Conservation (phyloP, 2,888 invertebrate species). For the Odontomyia ornata region DNA sequence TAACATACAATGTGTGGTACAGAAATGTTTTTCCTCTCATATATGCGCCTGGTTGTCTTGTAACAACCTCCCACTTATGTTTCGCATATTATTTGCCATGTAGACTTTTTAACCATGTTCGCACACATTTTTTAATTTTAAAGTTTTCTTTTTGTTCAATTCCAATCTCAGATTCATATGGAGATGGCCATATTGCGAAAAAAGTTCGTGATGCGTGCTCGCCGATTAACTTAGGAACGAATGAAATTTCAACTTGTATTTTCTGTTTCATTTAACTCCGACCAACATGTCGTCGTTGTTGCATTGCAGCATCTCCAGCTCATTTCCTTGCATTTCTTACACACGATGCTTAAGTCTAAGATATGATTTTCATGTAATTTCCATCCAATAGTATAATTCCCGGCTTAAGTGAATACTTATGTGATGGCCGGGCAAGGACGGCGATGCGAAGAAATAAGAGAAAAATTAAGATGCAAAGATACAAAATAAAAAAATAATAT, state of each 20-base stretch:
- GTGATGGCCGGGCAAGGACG: neutral
- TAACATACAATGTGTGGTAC: neutral
- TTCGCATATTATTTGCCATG: slow-evolving; percentile 15
- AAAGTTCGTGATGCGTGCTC: slow-evolving; percentile 40
- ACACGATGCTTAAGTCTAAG: slow-evolving; percentile 34
- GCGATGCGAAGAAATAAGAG: neutral
- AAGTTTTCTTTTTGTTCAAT: slow-evolving; percentile 2
- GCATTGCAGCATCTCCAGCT: neutral
- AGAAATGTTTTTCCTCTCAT: slow-evolving; percentile 10
- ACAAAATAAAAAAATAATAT: neutral
- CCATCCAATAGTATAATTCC: slow-evolving; percentile 23
- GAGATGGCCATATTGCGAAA: slow-evolving; percentile 26
- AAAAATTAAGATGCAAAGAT: neutral
- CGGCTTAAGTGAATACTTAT: slow-evolving; percentile 18
- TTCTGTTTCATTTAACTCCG: neutral
- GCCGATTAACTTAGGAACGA: slow-evolving; percentile 33
- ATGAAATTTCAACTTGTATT: neutral
- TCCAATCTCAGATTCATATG: slow-evolving; percentile 19
- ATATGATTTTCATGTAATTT: slow-evolving; percentile 43
- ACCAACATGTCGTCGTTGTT: slow-evolving; percentile 1
- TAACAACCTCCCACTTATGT: slow-evolving; percentile 48
- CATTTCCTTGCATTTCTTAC: slow-evolving; percentile 19
- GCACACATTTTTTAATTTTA: neutral
- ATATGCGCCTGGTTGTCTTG: slow-evolving; percentile 41
- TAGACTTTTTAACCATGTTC: neutral